Evolutionary conservation across 2,888 invertebrate species (phyloP), one percentile per base, ranked within the genome.

Genomic region (Rhagium mordax): DNA sequence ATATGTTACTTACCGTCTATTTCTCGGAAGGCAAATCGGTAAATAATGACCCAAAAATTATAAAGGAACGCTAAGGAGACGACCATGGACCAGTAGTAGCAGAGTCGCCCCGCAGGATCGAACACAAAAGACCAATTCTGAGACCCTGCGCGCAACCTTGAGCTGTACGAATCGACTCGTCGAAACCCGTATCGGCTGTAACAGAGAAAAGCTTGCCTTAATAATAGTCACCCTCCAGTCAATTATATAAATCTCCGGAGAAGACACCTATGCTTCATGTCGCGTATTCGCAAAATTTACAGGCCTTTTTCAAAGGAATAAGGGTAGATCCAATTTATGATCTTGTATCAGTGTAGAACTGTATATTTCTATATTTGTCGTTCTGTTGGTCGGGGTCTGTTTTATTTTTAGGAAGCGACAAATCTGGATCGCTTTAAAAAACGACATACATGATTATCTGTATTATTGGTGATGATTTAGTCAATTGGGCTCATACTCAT

Each of bases 1-100:
- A 59, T 5, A 29, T 10, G 18, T n/a, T 72, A 90, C 93, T 92
- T 84, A 92, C 95, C 93, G 88, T 95, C 96, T 85, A 98, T 98
- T 90, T 98, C 98, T 89, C 98, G 96, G 89, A 99, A 99, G 89
- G 98, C 97, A 92, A 98, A 98, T 89, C 98, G 94, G 91, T 98
- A 98, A 88, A 98, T 97, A 90, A 98, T 97, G 89, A 97, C 97
- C 98, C 97, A 98, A 87, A 98, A 96, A 89, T 98, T 98, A 91
- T 98, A 98, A 85, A 98, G 94, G 90, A 97, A 98, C 86, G 97
- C 97, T 86, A 97, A 92, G 81, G 97, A 97, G 82, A 98, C 97
- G 83, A 97, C 96, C 95, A 97, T 96, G 83, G 97, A 97, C 98
- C 98, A 98, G 87, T 97, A 97, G 90, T 98, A 98, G 89, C 96